Evolutionary conservation across 2,113 vertebrate genomes (phyloP).

Genomic region (Halcyon malimbica): DNA sequence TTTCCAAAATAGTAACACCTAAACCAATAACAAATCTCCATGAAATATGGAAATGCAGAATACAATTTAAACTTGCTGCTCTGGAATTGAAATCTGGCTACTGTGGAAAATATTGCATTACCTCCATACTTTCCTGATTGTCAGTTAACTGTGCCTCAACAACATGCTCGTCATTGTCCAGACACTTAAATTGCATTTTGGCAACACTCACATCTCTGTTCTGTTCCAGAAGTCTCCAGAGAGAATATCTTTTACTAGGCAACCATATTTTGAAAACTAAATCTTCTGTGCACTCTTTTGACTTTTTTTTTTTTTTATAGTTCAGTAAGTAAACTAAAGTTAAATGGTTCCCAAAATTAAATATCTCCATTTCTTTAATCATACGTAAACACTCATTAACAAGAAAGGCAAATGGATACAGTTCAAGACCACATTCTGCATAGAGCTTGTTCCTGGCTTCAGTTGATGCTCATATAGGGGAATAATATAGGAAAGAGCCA

Average conservation of each 20-base stretch:
- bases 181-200: constrained; percentile 20
- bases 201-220: not conserved
- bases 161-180: not conserved
- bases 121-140: not conserved
- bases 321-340: not conserved
- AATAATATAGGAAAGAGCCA: not conserved
- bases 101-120: not conserved
- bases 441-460: not conserved
- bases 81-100: not conserved
- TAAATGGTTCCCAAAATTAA: not conserved
- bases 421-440: not conserved
- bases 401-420: not conserved
- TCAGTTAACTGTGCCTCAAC: not conserved
- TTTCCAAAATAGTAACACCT: not conserved
- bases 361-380: not conserved
- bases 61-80: not conserved
- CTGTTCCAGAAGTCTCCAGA: not conserved
- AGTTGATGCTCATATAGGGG: not conserved
- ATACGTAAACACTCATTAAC: not conserved
- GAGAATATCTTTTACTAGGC: not conserved
- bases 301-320: not conserved
- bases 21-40: not conserved
- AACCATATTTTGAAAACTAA: not conserved
- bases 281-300: not conserved
- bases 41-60: not conserved